A percentile compares a stretch with the other conserved stretches of the same genome.
These are phyloP conservation scores for Euura saliciscinereae DNA, from an alignment of 1,140 invertebrate genomes.

Conservation along the genomic window DNA sequence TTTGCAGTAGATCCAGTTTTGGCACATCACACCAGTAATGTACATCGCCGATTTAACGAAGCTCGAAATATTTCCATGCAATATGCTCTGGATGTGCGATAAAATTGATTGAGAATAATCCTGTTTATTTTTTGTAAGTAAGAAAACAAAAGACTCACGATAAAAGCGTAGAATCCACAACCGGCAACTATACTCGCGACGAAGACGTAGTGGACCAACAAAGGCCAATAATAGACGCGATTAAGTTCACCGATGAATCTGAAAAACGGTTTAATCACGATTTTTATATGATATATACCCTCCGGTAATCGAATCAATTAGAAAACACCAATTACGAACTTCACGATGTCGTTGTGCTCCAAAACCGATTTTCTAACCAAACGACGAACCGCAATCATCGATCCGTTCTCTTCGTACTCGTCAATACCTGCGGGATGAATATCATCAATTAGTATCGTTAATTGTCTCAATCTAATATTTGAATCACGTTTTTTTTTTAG, in stretches of 20 bases:
- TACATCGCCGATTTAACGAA: neutral
- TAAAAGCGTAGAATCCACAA: neutral
- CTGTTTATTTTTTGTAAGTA: neutral
- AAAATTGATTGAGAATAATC: neutral
- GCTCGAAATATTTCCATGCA: neutral
- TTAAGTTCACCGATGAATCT: neutral
- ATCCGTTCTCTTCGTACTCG: neutral
- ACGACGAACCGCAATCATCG: neutral
- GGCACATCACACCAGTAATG: neutral
- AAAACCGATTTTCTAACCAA: neutral
- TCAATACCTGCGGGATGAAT: conserved; percentile 6
- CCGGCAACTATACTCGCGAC: neutral
- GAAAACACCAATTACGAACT: neutral
- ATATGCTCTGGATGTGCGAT: neutral
- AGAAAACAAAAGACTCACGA: neutral
- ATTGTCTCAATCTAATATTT: no score
- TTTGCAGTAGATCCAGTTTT: neutral
- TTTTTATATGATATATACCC: neutral
- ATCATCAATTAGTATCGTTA: conserved; percentile 11
- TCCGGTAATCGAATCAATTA: neutral
- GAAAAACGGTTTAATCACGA: neutral
- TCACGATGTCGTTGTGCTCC: neutral
- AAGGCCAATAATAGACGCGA: neutral
- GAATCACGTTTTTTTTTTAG: no score
- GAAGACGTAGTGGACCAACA: neutral